Conservation (phyloP, 2,888 invertebrate species). For the Pilophorus perplexus region DNA sequence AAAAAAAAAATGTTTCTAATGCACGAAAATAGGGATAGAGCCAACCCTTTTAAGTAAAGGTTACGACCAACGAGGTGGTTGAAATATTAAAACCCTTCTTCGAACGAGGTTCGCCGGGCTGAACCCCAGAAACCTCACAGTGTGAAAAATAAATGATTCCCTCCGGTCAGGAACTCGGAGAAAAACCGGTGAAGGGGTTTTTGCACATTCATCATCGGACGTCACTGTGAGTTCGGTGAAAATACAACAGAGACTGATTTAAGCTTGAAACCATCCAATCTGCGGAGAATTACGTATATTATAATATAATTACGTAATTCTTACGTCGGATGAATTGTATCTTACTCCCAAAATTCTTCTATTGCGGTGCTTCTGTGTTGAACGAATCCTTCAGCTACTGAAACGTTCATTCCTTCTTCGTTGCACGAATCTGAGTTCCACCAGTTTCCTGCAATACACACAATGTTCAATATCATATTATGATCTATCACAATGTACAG, state of each 20-base stretch:
- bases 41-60: constrained; percentile 1
- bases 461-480: too few species aligned
- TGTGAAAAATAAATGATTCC: not conserved
- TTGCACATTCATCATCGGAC: too few species aligned
- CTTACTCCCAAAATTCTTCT: constrained; percentile 63
- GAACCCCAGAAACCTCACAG: not conserved
- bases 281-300: too few species aligned
- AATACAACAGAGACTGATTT: too few species aligned
- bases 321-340: too few species aligned
- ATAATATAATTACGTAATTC: too few species aligned
- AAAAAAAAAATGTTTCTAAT: too few species aligned
- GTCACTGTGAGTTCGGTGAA: too few species aligned
- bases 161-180: not conserved
- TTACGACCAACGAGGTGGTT: not conserved
- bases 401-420: constrained; percentile 49
- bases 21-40: too few species aligned
- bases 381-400: constrained; percentile 45
- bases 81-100: constrained; percentile 8
- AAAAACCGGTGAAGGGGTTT: too few species aligned
- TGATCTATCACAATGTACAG: too few species aligned
- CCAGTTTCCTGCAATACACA: constrained; percentile 56
- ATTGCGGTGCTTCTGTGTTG: constrained; percentile 55
- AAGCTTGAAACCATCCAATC: too few species aligned
- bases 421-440: constrained; percentile 66
- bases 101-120: not conserved